phyloP scores from a whole-genome alignment of 2,797 vertebrate genomes.

The Falco biarmicus region DNA sequence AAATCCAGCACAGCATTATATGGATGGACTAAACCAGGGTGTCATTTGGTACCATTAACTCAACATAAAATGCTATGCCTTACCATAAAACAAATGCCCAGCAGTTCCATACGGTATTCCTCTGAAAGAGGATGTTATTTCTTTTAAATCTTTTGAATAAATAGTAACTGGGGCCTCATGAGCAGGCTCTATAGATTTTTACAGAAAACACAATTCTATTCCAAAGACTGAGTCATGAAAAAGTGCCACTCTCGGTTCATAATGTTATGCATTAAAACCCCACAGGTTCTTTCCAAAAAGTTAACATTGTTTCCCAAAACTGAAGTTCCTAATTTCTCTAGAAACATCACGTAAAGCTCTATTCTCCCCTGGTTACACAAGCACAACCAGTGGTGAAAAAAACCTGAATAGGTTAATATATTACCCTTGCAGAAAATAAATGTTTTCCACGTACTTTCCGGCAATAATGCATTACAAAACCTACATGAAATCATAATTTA shows the following conservation, averaged over 20 bases:
- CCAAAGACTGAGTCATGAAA: neutral
- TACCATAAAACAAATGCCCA: neutral
- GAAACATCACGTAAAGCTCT: neutral
- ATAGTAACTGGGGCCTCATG: neutral
- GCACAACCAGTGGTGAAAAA: neutral
- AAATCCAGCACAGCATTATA: neutral
- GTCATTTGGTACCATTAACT: neutral
- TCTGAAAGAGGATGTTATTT: neutral
- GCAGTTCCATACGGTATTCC: neutral
- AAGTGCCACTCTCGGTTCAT: neutral
- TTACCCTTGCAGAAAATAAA: neutral
- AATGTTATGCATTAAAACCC: neutral
- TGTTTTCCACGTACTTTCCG: neutral
- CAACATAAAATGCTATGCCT: neutral
- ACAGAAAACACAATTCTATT: neutral
- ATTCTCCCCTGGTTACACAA: neutral
- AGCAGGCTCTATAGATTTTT: neutral
- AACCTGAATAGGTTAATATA: neutral
- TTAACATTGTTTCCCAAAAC: neutral
- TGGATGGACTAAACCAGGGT: neutral
- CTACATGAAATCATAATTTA: neutral
- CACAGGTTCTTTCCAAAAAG: neutral
- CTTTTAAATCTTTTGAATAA: neutral
- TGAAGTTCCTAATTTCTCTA: neutral
- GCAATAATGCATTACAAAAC: neutral